These are phyloP conservation scores for Tholera decimalis DNA, from an alignment of 2,888 invertebrate species.

Conservation along the genomic window DNA sequence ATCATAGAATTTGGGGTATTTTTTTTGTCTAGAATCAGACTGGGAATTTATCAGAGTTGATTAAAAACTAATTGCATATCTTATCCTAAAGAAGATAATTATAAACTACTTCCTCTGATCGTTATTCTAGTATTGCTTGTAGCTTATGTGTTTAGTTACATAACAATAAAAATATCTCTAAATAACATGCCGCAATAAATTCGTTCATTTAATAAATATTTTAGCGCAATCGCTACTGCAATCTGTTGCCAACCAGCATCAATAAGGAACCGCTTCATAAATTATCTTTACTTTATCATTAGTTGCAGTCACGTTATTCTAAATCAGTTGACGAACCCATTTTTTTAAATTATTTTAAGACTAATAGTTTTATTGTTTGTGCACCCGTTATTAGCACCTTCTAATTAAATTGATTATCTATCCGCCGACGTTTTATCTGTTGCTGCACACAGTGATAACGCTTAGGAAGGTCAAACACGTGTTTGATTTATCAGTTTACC, in stretches of 20 bases:
- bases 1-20: background rate
- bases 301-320: background rate
- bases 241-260: constrained; percentile 8
- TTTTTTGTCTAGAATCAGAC: background rate
- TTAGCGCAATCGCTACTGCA: constrained; percentile 2
- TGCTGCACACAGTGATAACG: constrained; percentile 56
- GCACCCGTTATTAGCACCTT: constrained; percentile 31
- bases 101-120: background rate
- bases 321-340: constrained; percentile 13
- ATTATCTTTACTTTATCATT: constrained; percentile 17
- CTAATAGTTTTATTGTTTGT: constrained; percentile 1
- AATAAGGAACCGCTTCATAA: constrained; percentile 11
- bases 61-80: background rate
- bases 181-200: background rate
- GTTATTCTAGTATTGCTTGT: background rate
- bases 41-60: background rate
- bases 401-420: constrained; percentile 68
- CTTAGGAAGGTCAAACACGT: constrained; percentile 63
- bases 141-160: background rate
- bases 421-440: constrained; percentile 67
- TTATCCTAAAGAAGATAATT: background rate
- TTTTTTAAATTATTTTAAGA: too few species aligned
- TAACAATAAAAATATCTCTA: background rate
- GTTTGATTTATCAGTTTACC: constrained; percentile 58
- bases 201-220: constrained; percentile 12